A percentile compares a stretch with the other conserved stretches of the same genome.
Conservation (phyloP, 2,797 vertebrate genomes). For the Pangasius sanitwongsei region DNA sequence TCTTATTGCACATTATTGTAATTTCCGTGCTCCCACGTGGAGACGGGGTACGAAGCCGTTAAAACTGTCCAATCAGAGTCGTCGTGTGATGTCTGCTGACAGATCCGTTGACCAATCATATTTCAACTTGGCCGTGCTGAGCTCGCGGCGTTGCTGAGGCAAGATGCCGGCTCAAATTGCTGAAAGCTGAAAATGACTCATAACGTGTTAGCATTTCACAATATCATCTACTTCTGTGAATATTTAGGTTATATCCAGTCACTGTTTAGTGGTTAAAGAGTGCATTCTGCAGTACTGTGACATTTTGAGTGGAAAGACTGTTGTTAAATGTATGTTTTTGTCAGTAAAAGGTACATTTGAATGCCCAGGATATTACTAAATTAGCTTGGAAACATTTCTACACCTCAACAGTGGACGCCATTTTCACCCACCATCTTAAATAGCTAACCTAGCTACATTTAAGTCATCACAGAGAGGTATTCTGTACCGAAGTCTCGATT, state of each 20-base stretch:
- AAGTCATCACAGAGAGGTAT: background rate
- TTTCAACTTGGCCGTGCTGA: conserved; percentile 79
- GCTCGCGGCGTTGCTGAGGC: conserved; percentile 65
- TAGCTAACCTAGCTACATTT: background rate
- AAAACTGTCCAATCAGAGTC: conserved; percentile 78
- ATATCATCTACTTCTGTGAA: too few species aligned
- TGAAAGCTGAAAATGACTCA: background rate
- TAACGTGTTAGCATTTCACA: too few species aligned
- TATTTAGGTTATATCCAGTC: background rate
- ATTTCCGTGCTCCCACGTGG: conserved; percentile 30
- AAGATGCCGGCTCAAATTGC: background rate
- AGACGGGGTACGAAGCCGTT: conserved; percentile 1
- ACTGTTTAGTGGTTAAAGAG: too few species aligned
- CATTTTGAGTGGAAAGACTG: background rate
- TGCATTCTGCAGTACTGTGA: background rate
- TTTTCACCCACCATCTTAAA: background rate
- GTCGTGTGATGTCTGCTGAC: conserved; percentile 99
- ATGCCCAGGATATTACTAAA: background rate
- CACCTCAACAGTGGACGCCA: background rate
- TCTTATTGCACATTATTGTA: conserved; percentile 2
- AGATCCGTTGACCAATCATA: conserved; percentile 80
- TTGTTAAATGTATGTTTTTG: background rate
- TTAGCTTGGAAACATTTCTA: background rate
- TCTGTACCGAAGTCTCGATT: background rate
- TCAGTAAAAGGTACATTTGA: background rate